Percentiles rank a stretch among this genome's conserved stretches.
These are phyloP conservation scores for Chlorops oryzae DNA, from an alignment of 1,140 invertebrate species.

Conservation along the genomic window DNA sequence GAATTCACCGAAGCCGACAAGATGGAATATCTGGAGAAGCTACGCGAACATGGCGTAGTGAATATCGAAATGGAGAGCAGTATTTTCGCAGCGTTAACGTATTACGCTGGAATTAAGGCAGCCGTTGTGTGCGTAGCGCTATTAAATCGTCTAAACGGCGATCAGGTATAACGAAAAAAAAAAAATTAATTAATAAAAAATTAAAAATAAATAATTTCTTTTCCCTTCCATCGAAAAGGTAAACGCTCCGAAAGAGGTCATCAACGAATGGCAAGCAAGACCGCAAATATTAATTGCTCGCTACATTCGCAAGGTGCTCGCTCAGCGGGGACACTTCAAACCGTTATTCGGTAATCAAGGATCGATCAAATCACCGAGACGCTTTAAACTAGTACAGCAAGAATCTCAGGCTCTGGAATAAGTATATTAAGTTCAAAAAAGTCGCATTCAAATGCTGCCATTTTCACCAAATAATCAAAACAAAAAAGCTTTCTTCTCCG, in stretches of 20 bases:
- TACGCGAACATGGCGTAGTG: conserved; percentile 73
- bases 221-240: conserved; percentile 54
- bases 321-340: conserved; percentile 62
- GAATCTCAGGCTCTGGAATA: conserved; percentile 86
- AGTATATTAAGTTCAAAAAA: conserved; percentile 24
- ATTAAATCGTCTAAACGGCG: conserved; percentile 87
- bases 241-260: conserved; percentile 75
- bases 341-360: conserved; percentile 68
- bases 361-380: conserved; percentile 73
- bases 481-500: neutral
- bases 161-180: too few relatives aligned
- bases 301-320: conserved; percentile 79
- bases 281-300: conserved; percentile 82
- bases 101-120: conserved; percentile 88
- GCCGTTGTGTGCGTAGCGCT: conserved; percentile 90
- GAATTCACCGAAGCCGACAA: conserved; percentile 87
- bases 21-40: conserved; percentile 73
- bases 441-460: neutral
- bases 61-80: conserved; percentile 98
- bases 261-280: conserved; percentile 88
- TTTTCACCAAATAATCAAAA: neutral
- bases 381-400: conserved; percentile 82
- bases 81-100: conserved; percentile 83
- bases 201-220: conserved; percentile 3
- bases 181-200: neutral